Conservation (phyloP, 1,140 invertebrate species). For the Drosophila punjabiensis region DNA sequence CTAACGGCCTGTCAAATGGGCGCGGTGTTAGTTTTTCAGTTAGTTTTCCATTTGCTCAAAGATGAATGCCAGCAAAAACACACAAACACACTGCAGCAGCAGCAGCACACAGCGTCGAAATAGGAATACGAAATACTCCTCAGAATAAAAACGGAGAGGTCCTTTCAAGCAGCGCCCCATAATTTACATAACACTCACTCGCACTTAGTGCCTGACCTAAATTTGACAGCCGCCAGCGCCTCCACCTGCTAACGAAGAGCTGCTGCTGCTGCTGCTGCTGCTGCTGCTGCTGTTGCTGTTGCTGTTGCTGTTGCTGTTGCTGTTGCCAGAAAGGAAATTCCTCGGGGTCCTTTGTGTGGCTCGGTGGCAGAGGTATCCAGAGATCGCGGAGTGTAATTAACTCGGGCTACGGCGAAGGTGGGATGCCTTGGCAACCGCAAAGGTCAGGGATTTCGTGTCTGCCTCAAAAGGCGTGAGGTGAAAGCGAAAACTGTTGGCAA, state of each 20-base stretch:
- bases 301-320: conserved; percentile 2
- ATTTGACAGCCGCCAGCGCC: conserved; percentile 49
- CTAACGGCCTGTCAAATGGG: conserved; percentile 58
- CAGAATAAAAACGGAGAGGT: conserved; percentile 31
- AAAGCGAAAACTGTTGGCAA: conserved; percentile 63
- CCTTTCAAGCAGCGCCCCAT: conserved; percentile 63
- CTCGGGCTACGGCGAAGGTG: conserved; percentile 24
- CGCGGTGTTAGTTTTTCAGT: conserved; percentile 52
- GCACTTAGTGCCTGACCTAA: conserved; percentile 79
- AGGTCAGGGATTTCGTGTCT: conserved; percentile 76
- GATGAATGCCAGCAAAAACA: conserved; percentile 47
- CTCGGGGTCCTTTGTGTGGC: conserved; percentile 29
- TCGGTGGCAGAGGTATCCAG: conserved; percentile 14
- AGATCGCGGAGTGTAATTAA: conserved; percentile 67
- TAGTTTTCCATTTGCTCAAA: conserved; percentile 57
- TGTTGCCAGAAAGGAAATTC: conserved; percentile 27
- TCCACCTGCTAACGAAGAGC: conserved; percentile 30
- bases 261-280: conserved; percentile 11
- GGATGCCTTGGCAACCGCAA: conserved; percentile 57
- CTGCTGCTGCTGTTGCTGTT: neutral
- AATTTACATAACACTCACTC: conserved; percentile 82
- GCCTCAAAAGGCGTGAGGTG: conserved; percentile 51
- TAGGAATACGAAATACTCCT: conserved; percentile 29
- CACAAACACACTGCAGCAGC: conserved; percentile 9
- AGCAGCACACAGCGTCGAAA: conserved; percentile 9